Evolutionary conservation across 37 sponge, comb jelly and placozoan genomes (phyloP), one percentile per base, ranked within the genome.

Genomic region (Diacarnus erythraeanus): DNA sequence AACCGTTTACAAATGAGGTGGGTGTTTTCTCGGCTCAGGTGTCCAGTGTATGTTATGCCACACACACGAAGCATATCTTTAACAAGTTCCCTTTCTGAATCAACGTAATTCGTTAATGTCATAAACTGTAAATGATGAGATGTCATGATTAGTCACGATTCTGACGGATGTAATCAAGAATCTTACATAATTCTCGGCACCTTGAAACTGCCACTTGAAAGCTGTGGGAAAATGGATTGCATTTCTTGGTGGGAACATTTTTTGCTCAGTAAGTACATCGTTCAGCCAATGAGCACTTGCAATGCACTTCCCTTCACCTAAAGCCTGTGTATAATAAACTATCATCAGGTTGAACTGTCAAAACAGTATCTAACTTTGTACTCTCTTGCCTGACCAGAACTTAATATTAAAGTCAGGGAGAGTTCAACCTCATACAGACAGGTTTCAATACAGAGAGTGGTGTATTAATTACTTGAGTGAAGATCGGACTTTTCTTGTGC

Each of bases 281-380:
- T 97, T 97, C 69, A 97, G 86, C 97, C 97, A 97, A 74, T 94
- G 86, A 21, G 94, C 94, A 78, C 93, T 86, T 1, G 93, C 87
- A 22, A 94, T 91, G 47, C 89, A 92, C 84, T 97, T 97, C 10
- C 88, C 82, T 43, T 89, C 97, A 17, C 36, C 67, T 21, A 86
- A 78, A 6, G 97, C 97, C 89, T 93, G 78, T 34, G 67, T 44
- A 74, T n/a, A n/a, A n/a, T n/a, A n/a, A n/a, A n/a, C n/a, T n/a
- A 70, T 37, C 37, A 25, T 47, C 43, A 41, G n/a, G 56, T 73
- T 35, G 34, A 15, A 47, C 51, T 12, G 10, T 12, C 51, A 15
- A 47, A 15, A 15, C 6, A n/a, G n/a, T n/a, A n/a, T n/a, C n/a
- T n/a, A n/a, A n/a, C n/a, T n/a, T n/a, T n/a, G n/a, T n/a, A n/a